These are phyloP conservation scores for Aspidiotus destructor DNA, from an alignment of 2,888 invertebrate genomes.

Conservation along the genomic window DNA sequence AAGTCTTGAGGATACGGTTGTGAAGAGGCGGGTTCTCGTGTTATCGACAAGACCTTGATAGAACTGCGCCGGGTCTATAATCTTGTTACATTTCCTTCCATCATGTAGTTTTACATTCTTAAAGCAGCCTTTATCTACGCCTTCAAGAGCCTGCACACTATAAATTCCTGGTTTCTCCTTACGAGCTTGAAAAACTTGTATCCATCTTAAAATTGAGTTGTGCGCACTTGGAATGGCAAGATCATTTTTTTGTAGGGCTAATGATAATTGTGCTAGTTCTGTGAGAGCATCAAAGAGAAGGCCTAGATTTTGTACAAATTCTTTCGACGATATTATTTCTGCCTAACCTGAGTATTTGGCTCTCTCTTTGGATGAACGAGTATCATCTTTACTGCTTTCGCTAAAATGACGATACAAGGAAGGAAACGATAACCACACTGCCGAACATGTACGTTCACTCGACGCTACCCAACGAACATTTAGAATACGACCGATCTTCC, in stretches of 20 bases:
- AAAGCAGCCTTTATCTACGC: not conserved
- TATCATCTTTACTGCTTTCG: not conserved
- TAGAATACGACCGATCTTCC: constrained; percentile 35
- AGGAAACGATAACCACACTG: constrained; percentile 33
- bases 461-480: constrained; percentile 34
- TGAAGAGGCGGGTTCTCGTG: not conserved
- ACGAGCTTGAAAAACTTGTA: not conserved
- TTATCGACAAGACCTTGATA: not conserved
- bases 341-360: not conserved
- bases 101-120: not conserved
- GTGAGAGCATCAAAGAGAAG: not conserved
- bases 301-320: not conserved
- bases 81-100: not conserved
- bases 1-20: not conserved
- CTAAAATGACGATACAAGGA: constrained; percentile 37
- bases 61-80: not conserved
- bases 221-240: not conserved
- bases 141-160: not conserved
- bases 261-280: not conserved
- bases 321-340: not conserved
- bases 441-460: constrained; percentile 31
- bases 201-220: not conserved
- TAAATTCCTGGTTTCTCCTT: not conserved
- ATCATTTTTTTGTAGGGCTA: not conserved
- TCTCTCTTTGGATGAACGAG: not conserved